These are phyloP conservation scores for Fistularia commersonii DNA, from an alignment of 2,797 vertebrate species.

Conservation along the genomic window DNA sequence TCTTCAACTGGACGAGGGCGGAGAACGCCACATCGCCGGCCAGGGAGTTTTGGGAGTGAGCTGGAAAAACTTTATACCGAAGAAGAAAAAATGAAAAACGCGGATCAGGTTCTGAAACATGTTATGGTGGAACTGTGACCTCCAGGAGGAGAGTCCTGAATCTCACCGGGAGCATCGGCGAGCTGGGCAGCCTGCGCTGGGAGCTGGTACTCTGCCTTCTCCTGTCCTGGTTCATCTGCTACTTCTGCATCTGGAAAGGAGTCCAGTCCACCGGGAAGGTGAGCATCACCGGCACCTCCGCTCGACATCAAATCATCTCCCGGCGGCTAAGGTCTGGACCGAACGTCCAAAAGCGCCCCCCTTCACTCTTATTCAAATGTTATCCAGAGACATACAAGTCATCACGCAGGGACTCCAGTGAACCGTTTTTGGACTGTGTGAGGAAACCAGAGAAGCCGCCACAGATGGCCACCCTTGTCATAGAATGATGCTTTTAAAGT, in stretches of 20 bases:
- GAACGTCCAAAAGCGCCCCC: too few species aligned
- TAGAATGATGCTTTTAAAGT: too few species aligned
- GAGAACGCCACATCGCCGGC: constrained; percentile 78
- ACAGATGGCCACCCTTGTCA: too few species aligned
- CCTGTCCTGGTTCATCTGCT: constrained; percentile 91
- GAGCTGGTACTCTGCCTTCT: constrained; percentile 90
- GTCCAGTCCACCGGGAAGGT: constrained; percentile 97
- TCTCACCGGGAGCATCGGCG: constrained; percentile 80
- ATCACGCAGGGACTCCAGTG: too few species aligned
- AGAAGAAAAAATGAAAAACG: neutral
- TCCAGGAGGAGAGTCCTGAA: constrained; percentile 88
- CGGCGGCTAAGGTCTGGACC: too few species aligned
- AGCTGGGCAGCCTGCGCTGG: constrained; percentile 87
- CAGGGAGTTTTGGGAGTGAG: constrained; percentile 85
- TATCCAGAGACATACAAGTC: too few species aligned
- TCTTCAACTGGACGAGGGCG: constrained; percentile 58
- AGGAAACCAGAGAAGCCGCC: too few species aligned
- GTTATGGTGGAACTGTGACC: constrained; percentile 13
- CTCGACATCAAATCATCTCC: too few species aligned
- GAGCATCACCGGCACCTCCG: neutral
- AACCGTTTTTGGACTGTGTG: too few species aligned
- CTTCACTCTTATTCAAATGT: too few species aligned
- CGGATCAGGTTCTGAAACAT: neutral
- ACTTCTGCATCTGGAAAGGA: constrained; percentile 97
- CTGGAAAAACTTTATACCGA: constrained; percentile 38